Percentiles rank a stretch among this genome's conserved stretches.
Conservation (phyloP, 2,113 vertebrate species). For the Spheniscus mendiculus region DNA sequence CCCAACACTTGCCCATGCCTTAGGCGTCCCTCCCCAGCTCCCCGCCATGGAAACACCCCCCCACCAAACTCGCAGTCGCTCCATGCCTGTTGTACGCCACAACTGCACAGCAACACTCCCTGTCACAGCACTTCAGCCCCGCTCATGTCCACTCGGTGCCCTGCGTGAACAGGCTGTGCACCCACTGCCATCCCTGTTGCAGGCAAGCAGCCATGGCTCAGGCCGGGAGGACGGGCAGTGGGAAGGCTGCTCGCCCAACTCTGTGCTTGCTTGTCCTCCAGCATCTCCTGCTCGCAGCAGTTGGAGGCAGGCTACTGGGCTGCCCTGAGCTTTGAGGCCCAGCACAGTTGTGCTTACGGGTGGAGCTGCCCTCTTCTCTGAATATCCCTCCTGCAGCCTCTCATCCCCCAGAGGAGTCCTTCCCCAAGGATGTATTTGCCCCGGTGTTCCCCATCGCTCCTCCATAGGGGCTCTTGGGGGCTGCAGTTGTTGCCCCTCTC, state of each 20-base stretch:
- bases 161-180: fast-evolving
- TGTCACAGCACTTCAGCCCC: background rate
- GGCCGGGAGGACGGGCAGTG: background rate
- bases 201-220: background rate
- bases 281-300: background rate
- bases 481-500: background rate
- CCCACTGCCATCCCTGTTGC: background rate
- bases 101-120: background rate
- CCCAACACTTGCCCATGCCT: background rate
- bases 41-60: background rate
- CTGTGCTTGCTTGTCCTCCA: background rate
- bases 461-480: background rate
- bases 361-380: background rate
- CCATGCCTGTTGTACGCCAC: background rate
- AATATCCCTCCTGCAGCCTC: background rate
- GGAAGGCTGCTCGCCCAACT: background rate
- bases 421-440: background rate
- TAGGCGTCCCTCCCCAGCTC: background rate
- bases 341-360: background rate
- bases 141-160: fast-evolving
- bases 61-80: fast-evolving
- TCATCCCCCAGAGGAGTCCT: background rate
- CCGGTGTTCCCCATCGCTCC: fast-evolving
- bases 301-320: too few relatives aligned
- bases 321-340: background rate